Evolutionary conservation across 2,888 invertebrate genomes (phyloP), one percentile per base, ranked within the genome.

Genomic region (Drepana falcataria): DNA sequence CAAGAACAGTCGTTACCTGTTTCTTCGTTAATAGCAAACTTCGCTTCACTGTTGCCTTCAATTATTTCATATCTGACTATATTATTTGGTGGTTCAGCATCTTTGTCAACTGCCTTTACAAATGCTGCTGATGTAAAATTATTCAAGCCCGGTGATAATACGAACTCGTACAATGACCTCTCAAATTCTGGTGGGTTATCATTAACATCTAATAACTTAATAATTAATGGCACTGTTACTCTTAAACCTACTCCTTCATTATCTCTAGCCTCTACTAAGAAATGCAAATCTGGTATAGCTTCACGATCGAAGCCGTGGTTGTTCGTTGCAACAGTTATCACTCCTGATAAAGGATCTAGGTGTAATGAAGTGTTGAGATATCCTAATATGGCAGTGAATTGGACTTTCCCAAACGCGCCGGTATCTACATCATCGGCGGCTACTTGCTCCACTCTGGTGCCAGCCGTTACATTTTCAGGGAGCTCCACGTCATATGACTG

Each of bases 151-250:
- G 94, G 91, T 51, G 95, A 94, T 58, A 98, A 83, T 63, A 96
- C 95, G 68, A 96, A 97, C 77, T 96, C 96, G 76, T 97, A 97
- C 7, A 94, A 87, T 51, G 93, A 89, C 76, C 94, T 94, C 63
- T 95, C 95, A 78, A 98, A 99, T 59, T 93, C 89, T 47, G 98
- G 98, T 55, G 94, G 92, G 86, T 97, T 95, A 86, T 98, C 98
- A 82, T 98, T 98, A 55, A 95, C 94, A 87, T 94, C 94, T 72
- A 95, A 87, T 65, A 98, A 87, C 86, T 94, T 94, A 72, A 97
- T 93, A 67, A 94, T 92, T 66, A 97, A 92, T 69, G 94, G 94
- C 69, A 95, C 93, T 64, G 94, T 94, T 49, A 95, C 94, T 68
- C 93, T 93, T 77, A 95, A 94, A 56, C 97, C 97, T 69, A 93